Evolutionary conservation across 1,140 invertebrate species (phyloP), one percentile per base, ranked within the genome.

Genomic region (Aphelinus certus): DNA sequence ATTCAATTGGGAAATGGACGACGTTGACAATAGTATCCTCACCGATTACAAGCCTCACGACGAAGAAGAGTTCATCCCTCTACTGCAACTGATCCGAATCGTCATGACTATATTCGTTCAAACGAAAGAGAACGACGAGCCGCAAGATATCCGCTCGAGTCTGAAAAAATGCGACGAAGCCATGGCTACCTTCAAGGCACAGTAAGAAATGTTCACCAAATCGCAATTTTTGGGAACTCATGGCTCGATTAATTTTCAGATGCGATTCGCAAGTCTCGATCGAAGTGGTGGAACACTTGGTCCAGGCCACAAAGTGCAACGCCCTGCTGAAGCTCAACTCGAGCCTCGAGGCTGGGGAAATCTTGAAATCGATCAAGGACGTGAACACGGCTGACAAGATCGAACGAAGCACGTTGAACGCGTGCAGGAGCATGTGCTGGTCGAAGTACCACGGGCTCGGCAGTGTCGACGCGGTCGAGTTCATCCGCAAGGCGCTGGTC

Each of bases 1-100:
- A 5, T 73, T 73, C 47, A 73, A 26, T 53, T 73, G 71, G 71
- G 43, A 73, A 9, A 66, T 73, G 71, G 71, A 73, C 51, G 64
- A 53, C 10, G 53, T 67, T n/a, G 26, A 51, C 45, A 57, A 5
- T 6, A 45, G 1, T 3, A 43, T 58, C 43, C 3, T n/a, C 1
- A 66, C 7, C 0, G 63, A 51, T 10, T 73, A 60, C 42, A 58
- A 57, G 9, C 71, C 62, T 1, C 55, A 73, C 47, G 71, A 73
- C 42, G 71, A 73, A 47, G 71, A 73, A 49, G 71, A 73, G 43
- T 10, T n/a, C 0, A n/a, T 73, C 10, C 55, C 63, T 43, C 46
- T 73, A 1, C 9, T 73, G 42, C 60, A 60, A 49, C 7, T 73
- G 1, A 67, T 67, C 55, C 43, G 56, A 47, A 60, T 60, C 10